phyloP scores from a whole-genome alignment of 2,888 invertebrate species.

The Geophilus truncorum region DNA sequence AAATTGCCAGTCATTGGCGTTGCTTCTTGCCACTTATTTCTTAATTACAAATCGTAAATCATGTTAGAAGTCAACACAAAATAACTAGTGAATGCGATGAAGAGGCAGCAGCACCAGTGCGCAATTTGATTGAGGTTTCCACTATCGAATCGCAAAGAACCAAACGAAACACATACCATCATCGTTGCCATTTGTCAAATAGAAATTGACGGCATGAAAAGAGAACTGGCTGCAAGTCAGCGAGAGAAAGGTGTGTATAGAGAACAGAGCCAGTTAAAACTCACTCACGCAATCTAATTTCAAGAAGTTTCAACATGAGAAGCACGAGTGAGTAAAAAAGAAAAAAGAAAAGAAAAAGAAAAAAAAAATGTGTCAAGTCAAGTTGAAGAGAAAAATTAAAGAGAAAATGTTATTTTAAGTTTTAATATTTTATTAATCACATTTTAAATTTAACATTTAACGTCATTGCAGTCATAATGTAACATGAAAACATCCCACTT shows the following conservation, averaged over 20 bases:
- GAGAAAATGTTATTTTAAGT: neutral
- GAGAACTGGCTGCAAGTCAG: neutral
- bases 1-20: conserved; percentile 12
- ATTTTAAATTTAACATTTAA: neutral
- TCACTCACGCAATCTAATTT: neutral
- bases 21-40: neutral
- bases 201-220: conserved; percentile 22
- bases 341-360: neutral
- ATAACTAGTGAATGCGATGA: neutral
- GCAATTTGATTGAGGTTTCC: conserved; percentile 8
- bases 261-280: neutral
- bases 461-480: no score
- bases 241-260: neutral
- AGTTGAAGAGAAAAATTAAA: neutral
- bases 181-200: conserved; percentile 23
- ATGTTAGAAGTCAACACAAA: conserved; percentile 22
- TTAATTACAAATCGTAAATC: conserved; percentile 21
- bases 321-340: neutral
- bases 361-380: neutral
- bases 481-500: no score
- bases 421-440: neutral
- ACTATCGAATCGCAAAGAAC: conserved; percentile 13
- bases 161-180: conserved; percentile 8
- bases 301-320: neutral
- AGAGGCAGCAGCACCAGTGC: neutral